Evolutionary conservation across 2,888 invertebrate species (phyloP), one percentile per base, ranked within the genome.

Genomic region (Drosophila sordidula): DNA sequence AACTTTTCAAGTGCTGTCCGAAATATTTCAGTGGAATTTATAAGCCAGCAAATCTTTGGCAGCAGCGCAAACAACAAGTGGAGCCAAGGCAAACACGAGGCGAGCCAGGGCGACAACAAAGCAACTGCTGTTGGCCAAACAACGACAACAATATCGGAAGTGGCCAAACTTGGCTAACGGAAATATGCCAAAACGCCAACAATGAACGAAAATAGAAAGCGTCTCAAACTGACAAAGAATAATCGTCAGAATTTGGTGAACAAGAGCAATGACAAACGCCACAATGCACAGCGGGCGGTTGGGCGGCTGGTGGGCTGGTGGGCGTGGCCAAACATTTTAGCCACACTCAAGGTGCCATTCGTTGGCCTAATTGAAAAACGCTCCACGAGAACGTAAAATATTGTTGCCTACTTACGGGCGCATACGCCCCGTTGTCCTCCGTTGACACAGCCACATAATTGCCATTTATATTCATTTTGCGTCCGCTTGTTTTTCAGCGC

Each of bases 401-500:
- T 62, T 25, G 58, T 67, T 70, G 62, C 56, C 71, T 57, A 54
- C 55, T 58, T 63, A 55, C 32, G 18, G 14, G 69, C 50, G 79
- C 36, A 82, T 64, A 71, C 79, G 76, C 76, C 45, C n/a, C 69
- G 70, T 65, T 70, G 70, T 58, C 34, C 56, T 8, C 4, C 4
- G 4, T 36, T 44, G 66, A 44, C 56, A 45, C 63, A 70, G 25
- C 16, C 49, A 34, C 41, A 62, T 86, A 83, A 87, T 89, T 89
- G 87, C 68, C 85, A 85, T 89, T 89, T 85, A 87, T 89, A 85
- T 89, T 89, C 85, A 89, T 89, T 89, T 79, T 69, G 75, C 71
- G 79, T 56, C 41, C 59, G 70, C 63, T 66, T 59, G 69, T 63
- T 79, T 57, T 73, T 68, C 70, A 59, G 22, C 82, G 76, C 62